Evolutionary conservation across 30 jellyfish, hydroid and myxozoan genomes (phyloP).

Genomic region (Aurelia aurita complex sp. Pacific): DNA sequence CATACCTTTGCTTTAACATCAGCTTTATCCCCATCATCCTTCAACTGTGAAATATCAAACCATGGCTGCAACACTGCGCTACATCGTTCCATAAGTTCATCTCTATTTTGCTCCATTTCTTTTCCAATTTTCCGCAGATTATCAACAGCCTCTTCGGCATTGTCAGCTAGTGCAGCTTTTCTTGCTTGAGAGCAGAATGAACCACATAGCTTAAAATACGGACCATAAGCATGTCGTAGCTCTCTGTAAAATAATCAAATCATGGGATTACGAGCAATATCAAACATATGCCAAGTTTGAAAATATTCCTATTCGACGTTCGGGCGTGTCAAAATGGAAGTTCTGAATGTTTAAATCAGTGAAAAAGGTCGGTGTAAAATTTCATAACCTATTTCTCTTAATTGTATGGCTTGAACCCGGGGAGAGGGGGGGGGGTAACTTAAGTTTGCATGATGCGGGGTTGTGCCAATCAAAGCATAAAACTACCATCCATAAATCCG

Average conservation of each 20-base stretch:
- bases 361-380: too few relatives aligned
- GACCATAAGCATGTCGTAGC: conserved; percentile 14
- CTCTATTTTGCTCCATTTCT: conserved; percentile 12
- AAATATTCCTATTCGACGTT: too few relatives aligned
- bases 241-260: conserved; percentile 10
- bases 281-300: too few relatives aligned
- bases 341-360: too few relatives aligned
- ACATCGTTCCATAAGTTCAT: conserved; percentile 1
- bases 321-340: too few relatives aligned
- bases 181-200: conserved; percentile 57
- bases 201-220: conserved; percentile 39
- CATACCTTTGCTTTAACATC: neutral
- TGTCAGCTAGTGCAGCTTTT: conserved; percentile 44
- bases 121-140: conserved; percentile 11
- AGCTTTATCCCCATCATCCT: neutral
- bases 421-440: too few relatives aligned
- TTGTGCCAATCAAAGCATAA: too few relatives aligned
- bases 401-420: too few relatives aligned
- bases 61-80: conserved; percentile 13
- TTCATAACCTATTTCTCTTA: too few relatives aligned
- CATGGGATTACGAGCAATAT: too few relatives aligned
- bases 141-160: neutral
- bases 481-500: too few relatives aligned
- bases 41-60: conserved; percentile 32
- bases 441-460: too few relatives aligned